Evolutionary conservation across 2,888 invertebrate species (phyloP).

Genomic region (Rutpela maculata): DNA sequence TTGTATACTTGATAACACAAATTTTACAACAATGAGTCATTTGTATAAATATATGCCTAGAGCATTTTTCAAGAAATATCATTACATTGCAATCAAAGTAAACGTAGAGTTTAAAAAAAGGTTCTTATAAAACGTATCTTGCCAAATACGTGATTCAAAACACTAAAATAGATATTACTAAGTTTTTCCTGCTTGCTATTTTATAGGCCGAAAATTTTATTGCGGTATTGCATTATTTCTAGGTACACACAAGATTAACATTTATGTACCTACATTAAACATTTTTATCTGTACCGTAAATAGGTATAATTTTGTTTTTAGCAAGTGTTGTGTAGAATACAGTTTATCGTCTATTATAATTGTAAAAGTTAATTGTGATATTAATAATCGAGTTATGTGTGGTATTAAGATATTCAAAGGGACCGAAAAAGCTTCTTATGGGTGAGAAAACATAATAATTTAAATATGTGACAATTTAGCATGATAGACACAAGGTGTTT

Average conservation of each 20-base stretch:
- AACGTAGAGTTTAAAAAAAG: neutral
- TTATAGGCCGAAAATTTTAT: conserved; percentile 26
- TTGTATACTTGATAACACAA: too few species aligned
- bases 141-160: conserved; percentile 24
- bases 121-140: neutral
- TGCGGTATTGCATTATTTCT: conserved; percentile 11
- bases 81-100: neutral
- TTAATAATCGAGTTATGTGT: conserved; percentile 39
- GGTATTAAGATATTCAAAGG: conserved; percentile 46
- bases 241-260: conserved; percentile 35
- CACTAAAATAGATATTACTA: conserved; percentile 20
- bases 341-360: neutral
- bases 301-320: neutral
- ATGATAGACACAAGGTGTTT: too few species aligned
- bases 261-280: conserved; percentile 25
- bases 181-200: conserved; percentile 13
- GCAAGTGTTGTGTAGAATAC: neutral
- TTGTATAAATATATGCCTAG: neutral
- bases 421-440: conserved; percentile 51
- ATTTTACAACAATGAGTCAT: neutral
- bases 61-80: neutral
- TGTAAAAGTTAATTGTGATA: conserved; percentile 4
- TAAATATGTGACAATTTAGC: too few species aligned
- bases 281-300: conserved; percentile 24
- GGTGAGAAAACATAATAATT: conserved; percentile 41